Evolutionary conservation across 2,888 invertebrate genomes (phyloP), one percentile per base, ranked within the genome.

Genomic region (Drosophila lutescens): DNA sequence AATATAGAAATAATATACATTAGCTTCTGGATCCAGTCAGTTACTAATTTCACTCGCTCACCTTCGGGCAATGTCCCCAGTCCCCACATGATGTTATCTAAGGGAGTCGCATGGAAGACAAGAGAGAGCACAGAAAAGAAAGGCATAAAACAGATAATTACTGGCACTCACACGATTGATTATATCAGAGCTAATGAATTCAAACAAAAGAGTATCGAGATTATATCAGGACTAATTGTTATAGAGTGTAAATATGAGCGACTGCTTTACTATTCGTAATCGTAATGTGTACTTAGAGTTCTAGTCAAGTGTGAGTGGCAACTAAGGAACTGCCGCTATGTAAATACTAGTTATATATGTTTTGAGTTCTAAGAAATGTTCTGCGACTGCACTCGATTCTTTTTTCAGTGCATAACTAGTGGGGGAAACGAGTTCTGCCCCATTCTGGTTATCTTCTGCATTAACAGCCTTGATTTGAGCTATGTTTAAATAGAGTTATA

Each of bases 51-150:
- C 13, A 0, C 26, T 36, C 8, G n/a, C 97, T 97, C 95, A 98
- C 98, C 97, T 95, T 98, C 98, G 94, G 97, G 97, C 95, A 98
- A 96, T 94, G 97, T 97, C 95, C 97, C 98, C 96, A 98, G 96
- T 94, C 97, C 97, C 98, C 98, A 98, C 97, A 98, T 97, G 96
- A 98, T 97, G 97, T 92, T 92, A 89, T 98, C 98, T 98, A 88
- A 49, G 77, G 38, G 65, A 79, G 71, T 49, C 50, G 86, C 75
- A 82, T 65, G 61, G 53, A 32, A 75, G 54, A 68, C 54, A 77
- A 77, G 73, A 82, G 77, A 86, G 76, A 76, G 69, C 70, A 74
- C 62, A 86, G 70, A 79, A 78, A 77, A 79, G 70, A 79, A 63
- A 79, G 57, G 71, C 67, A 73, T 49, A 66, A 75, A 75, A 78